A percentile compares a stretch with the other conserved stretches of the same genome.
phyloP scores from a whole-genome alignment of 2,113 vertebrate species.

The Aythya baeri region DNA sequence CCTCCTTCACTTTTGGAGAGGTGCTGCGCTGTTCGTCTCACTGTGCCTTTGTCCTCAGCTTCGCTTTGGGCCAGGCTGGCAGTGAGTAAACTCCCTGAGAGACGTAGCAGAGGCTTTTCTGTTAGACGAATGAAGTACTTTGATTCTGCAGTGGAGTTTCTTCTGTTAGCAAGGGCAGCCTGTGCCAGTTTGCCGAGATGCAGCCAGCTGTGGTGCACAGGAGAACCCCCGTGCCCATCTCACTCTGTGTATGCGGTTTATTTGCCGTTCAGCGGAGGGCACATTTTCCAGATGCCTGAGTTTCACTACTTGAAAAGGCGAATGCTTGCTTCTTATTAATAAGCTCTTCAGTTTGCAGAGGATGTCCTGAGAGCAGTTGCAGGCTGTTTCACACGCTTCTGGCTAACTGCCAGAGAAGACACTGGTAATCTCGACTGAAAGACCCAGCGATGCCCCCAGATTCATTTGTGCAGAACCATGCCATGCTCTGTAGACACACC shows the following conservation, averaged over 20 bases:
- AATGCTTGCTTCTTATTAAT: not conserved
- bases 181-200: not conserved
- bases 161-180: not conserved
- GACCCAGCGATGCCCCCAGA: not conserved
- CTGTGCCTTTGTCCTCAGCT: not conserved
- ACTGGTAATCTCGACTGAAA: conserved; percentile 20
- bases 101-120: not conserved
- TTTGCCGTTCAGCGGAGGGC: not conserved
- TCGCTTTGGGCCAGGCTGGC: not conserved
- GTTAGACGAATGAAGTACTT: not conserved
- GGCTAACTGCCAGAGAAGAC: conserved; percentile 36
- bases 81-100: not conserved
- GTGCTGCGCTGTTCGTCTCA: not conserved
- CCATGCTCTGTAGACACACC: not conserved
- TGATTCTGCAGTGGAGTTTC: not conserved
- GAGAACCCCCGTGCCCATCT: not conserved
- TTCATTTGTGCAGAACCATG: not conserved
- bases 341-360: conserved; percentile 17
- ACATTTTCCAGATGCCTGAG: conserved; percentile 1
- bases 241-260: not conserved
- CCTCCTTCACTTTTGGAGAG: not conserved
- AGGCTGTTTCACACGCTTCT: conserved; percentile 27
- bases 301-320: not conserved
- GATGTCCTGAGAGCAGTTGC: not conserved
- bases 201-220: not conserved